phyloP scores from a whole-genome alignment of 2,113 vertebrate genomes.

The Xiphophorus hellerii region DNA sequence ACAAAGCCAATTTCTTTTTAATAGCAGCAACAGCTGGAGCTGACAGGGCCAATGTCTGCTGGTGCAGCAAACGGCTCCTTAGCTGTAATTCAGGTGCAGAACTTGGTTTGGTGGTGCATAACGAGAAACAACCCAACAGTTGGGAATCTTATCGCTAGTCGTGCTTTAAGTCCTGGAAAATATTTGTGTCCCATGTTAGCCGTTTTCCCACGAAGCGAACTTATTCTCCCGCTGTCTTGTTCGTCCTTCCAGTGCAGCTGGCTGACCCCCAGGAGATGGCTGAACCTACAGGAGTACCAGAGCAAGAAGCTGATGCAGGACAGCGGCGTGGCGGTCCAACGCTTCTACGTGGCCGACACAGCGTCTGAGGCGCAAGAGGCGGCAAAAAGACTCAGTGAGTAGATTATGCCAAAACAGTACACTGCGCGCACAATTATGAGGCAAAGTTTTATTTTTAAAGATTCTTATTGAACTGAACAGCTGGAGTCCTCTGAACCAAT shows the following conservation, averaged over 20 bases:
- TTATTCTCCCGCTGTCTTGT: background rate
- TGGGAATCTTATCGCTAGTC: conserved; percentile 9
- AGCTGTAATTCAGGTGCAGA: conserved; percentile 36
- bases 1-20: conserved; percentile 78
- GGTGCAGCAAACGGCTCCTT: conserved; percentile 65
- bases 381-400: conserved; percentile 94
- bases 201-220: background rate
- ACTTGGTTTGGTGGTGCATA: conserved; percentile 29
- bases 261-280: conserved; percentile 89
- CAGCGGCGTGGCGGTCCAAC: conserved; percentile 92
- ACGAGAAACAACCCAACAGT: conserved; percentile 16
- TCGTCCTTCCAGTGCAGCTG: conserved; percentile 76
- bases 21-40: conserved; percentile 78
- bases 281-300: conserved; percentile 98
- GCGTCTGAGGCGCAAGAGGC: conserved; percentile 91
- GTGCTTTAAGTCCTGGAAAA: background rate
- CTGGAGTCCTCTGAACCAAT: background rate
- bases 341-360: conserved; percentile 92
- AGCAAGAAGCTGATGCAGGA: conserved; percentile 99
- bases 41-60: conserved; percentile 68
- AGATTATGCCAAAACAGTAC: background rate
- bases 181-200: conserved; percentile 14
- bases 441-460: background rate
- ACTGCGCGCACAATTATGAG: background rate
- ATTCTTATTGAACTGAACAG: background rate